Conservation (phyloP, 2,888 invertebrate genomes). For the Escarpia spicata region DNA sequence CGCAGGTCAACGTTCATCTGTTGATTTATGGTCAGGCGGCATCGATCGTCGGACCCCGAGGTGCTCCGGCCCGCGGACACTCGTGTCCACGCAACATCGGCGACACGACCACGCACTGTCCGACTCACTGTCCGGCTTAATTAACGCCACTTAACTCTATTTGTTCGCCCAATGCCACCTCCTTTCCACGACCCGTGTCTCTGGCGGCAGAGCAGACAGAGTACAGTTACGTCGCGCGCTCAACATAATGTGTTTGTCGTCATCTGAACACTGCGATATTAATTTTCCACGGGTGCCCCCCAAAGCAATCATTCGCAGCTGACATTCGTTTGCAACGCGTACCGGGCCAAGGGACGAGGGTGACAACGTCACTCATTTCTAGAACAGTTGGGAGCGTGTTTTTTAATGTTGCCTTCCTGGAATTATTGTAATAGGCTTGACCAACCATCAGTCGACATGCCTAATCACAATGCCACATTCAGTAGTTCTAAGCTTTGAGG, state of each 20-base stretch:
- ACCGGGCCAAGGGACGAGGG: not conserved
- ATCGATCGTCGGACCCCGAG: not conserved
- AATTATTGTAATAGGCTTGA: too few species aligned
- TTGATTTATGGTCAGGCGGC: not conserved
- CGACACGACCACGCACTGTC: not conserved
- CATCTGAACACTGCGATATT: not conserved
- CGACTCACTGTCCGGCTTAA: not conserved
- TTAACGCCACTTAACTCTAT: constrained; percentile 4
- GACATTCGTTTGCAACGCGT: not conserved
- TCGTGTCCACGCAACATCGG: not conserved
- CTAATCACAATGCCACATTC: too few species aligned
- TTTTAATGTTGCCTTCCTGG: too few species aligned
- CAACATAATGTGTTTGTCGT: not conserved
- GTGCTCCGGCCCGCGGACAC: not conserved
- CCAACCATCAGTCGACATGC: too few species aligned
- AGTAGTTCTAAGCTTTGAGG: too few species aligned
- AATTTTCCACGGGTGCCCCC: not conserved
- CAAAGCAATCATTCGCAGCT: not conserved
- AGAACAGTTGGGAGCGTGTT: too few species aligned
- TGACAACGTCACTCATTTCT: not conserved
- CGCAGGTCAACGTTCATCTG: not conserved
- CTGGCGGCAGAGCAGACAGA: not conserved
- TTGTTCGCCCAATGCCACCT: not conserved
- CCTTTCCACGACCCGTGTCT: not conserved
- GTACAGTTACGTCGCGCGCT: not conserved